Evolutionary conservation across 2,888 invertebrate species (phyloP).

Genomic region (Thera obeliscata): DNA sequence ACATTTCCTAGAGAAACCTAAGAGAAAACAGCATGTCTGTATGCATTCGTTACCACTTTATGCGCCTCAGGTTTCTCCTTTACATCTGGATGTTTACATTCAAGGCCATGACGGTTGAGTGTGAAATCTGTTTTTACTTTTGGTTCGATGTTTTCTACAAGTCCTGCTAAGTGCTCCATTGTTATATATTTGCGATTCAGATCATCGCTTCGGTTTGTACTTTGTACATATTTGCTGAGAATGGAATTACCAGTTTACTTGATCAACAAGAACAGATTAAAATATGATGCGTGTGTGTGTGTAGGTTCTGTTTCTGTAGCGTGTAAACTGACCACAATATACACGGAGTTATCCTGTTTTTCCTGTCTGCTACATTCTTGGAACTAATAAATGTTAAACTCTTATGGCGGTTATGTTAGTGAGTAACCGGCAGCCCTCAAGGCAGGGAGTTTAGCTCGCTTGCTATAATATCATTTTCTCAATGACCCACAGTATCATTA

Average conservation of each 20-base stretch:
- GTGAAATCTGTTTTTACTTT: conserved; percentile 1
- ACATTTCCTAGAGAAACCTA: conserved; percentile 19
- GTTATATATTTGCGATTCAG: conserved; percentile 1
- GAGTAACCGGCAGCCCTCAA: not conserved
- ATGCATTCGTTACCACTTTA: conserved; percentile 4
- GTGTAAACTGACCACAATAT: no score
- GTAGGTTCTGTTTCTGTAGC: not conserved
- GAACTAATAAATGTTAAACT: conserved; percentile 11
- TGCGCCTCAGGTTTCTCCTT: conserved; percentile 13
- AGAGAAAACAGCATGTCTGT: conserved; percentile 14
- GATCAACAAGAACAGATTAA: conserved; percentile 12
- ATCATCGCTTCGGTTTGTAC: not conserved
- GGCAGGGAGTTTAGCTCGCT: not conserved
- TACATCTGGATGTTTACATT: conserved; percentile 4
- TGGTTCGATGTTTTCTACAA: conserved; percentile 7
- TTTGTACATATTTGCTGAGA: conserved; percentile 3
- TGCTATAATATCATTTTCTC: conserved; percentile 11
- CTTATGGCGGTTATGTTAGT: conserved; percentile 9
- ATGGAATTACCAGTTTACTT: conserved; percentile 4
- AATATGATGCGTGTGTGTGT: not conserved
- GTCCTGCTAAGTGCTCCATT: not conserved
- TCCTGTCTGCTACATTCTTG: conserved; percentile 4
- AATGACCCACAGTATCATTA: conserved; percentile 17
- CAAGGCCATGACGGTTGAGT: conserved; percentile 1
- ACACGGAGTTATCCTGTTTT: not conserved